Conservation (phyloP, 2,113 vertebrate species). For the Smithornis capensis region DNA sequence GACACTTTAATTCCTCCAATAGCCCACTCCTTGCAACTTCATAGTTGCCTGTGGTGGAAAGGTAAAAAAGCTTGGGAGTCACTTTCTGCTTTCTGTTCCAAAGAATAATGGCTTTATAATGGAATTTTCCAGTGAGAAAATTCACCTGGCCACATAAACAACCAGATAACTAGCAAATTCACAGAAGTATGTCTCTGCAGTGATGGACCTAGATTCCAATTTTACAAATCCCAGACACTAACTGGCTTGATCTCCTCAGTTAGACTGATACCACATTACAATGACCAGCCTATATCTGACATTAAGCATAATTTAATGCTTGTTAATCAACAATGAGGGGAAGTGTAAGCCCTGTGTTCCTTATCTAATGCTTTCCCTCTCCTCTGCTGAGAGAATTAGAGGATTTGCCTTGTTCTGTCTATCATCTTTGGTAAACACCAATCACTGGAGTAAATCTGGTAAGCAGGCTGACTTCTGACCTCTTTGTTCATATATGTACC, state of each 20-base stretch:
- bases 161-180: neutral
- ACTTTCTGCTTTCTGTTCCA: neutral
- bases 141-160: neutral
- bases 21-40: neutral
- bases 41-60: neutral
- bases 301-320: conserved; percentile 12
- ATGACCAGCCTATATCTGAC: neutral
- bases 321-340: conserved; percentile 40
- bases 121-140: neutral
- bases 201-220: neutral
- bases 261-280: neutral
- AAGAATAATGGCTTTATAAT: neutral
- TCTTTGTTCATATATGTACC: conserved; percentile 45
- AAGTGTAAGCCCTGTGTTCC: neutral
- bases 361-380: neutral
- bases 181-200: neutral
- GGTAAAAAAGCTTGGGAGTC: neutral
- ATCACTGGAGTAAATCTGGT: conserved; percentile 61
- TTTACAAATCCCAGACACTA: neutral
- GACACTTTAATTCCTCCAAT: neutral
- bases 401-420: conserved; percentile 43
- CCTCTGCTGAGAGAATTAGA: conserved; percentile 22
- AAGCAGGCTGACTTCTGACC: conserved; percentile 56
- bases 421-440: conserved; percentile 55
- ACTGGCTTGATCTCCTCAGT: neutral